A percentile compares a stretch with the other conserved stretches of the same genome.
phyloP scores from a whole-genome alignment of 2,113 vertebrate species.

The Hemiprocne comata region DNA sequence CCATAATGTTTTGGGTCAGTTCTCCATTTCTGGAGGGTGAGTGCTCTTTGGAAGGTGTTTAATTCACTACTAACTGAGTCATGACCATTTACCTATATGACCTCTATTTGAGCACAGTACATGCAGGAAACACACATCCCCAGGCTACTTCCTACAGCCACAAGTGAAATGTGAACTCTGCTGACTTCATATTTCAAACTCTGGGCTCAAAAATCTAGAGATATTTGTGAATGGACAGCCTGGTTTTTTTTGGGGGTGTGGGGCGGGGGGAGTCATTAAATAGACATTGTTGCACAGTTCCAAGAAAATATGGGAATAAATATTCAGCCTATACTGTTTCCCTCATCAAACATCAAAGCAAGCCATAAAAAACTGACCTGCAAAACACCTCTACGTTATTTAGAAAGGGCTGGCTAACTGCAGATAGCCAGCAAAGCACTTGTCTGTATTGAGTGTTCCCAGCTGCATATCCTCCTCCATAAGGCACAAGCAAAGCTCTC shows the following conservation, averaged over 20 bases:
- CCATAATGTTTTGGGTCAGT: background rate
- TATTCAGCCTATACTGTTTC: background rate
- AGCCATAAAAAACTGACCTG: background rate
- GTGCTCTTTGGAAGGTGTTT: background rate
- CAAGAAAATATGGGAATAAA: background rate
- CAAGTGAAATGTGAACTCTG: background rate
- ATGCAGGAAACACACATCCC: background rate
- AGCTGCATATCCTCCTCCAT: background rate
- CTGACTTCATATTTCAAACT: background rate
- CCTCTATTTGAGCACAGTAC: rapidly evolving
- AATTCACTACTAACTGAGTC: background rate
- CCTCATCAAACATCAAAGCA: background rate
- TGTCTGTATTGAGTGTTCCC: background rate
- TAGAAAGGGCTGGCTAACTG: background rate
- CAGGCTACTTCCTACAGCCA: background rate
- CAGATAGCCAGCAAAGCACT: background rate
- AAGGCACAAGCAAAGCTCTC: background rate
- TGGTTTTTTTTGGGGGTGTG: background rate
- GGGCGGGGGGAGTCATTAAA: background rate
- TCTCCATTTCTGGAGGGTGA: background rate
- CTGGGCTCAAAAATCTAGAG: background rate
- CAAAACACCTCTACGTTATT: background rate
- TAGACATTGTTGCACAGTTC: background rate
- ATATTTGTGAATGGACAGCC: background rate
- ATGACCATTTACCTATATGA: background rate